Conservation (phyloP, 2,888 invertebrate genomes). For the Eudemis profundana region DNA sequence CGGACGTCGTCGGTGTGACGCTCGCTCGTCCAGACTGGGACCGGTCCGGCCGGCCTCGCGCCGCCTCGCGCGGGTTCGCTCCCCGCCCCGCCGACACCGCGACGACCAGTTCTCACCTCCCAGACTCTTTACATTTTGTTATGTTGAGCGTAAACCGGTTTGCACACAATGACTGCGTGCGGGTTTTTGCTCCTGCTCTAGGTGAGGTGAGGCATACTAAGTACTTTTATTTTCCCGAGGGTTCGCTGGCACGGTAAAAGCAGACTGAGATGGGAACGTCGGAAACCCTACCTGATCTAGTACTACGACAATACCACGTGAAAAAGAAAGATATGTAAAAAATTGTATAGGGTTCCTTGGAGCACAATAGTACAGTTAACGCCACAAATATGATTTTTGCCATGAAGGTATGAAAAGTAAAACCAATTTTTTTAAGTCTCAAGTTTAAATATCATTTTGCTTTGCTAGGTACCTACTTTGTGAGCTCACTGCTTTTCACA, state of each 20-base stretch:
- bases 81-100: conserved; percentile 53
- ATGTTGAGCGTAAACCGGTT: conserved; percentile 65
- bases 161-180: conserved; percentile 54
- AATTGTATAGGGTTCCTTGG: background rate
- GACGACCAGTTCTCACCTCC: conserved; percentile 45
- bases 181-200: conserved; percentile 4
- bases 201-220: background rate
- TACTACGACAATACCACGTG: no score
- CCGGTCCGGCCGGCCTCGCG: conserved; percentile 53
- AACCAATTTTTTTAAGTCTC: no score
- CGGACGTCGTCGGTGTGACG: conserved; percentile 2
- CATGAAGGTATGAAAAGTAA: no score
- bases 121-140: conserved; percentile 59
- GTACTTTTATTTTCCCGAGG: background rate
- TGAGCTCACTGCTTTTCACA: background rate
- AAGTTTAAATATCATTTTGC: no score
- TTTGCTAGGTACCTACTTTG: no score
- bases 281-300: no score
- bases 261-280: no score
- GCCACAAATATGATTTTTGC: no score
- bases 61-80: conserved; percentile 58
- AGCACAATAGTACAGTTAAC: no score
- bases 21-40: conserved; percentile 44
- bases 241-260: background rate
- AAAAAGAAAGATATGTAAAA: no score